Base-by-base conservation (phyloP, 2,888 invertebrate genomes). In the Drosophila sordidapex region DNA sequence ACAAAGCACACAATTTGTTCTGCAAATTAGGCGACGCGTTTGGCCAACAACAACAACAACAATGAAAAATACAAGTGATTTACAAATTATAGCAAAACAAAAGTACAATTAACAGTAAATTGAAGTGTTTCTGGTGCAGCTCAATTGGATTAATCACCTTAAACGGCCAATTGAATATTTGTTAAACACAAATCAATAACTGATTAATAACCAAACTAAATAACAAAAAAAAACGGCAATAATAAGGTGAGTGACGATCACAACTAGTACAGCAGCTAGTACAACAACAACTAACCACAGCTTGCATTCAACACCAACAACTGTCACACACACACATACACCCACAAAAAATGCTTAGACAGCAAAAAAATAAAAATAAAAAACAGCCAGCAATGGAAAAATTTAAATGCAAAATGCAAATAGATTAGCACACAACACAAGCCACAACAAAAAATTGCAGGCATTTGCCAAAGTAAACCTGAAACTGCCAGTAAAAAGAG, bases 361-460 rank as follows among this genome's bases (percentile, higher is more conserved):
- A 61, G 79, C 75, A 46, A 70, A 60, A 65, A 61, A 51, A 18
- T 1, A 0, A 2, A 57, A 33, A 38, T 1, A 61, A 43, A 49
- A 62, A 74, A 67, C 52, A n/a, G 31, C 35, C 21, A 56, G 38
- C 56, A 59, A 61, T 65, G 36, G 54, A 46, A 66, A 58, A 59
- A 76, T 72, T 76, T 59, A 69, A 76, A 86, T 79, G 84, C 85
- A 77, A 76, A 87, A 71, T 62, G 71, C 90, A 90, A 87, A 87
- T 88, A 87, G 86, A 90, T 90, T 88, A 83, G 75, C 67, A 66
- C 62, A 60, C 64, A 62, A 53, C 59, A 62, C 67, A 74, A 62
- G 59, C 67, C 53, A 63, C 31, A 66, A 68, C 27, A 57, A 61
- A 74, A 66, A 76, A 61, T 21, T 71, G 64, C 81, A 54, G 53